Evolutionary conservation across 1,140 invertebrate species (phyloP).

Genomic region (Ooceraea biroi): DNA sequence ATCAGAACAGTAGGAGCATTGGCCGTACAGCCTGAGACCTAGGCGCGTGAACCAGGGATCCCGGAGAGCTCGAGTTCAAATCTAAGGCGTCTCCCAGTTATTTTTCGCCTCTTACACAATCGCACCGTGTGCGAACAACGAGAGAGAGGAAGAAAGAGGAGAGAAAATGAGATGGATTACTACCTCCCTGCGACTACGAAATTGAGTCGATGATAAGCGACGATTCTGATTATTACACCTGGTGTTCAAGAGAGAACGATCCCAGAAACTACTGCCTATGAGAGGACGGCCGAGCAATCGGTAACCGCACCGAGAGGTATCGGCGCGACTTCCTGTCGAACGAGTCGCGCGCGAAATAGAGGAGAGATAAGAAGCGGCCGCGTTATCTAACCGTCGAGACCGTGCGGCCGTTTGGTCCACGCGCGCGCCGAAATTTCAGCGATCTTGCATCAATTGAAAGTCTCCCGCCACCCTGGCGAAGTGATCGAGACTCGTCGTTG

Average conservation of each 20-base stretch:
- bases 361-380: not conserved
- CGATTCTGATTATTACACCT: conserved; percentile 12
- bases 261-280: not conserved
- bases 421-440: no score
- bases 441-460: not conserved
- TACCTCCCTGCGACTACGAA: not conserved
- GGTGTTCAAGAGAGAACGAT: conserved; percentile 9
- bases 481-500: not conserved
- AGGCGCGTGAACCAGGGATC: no score
- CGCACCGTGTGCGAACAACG: no score
- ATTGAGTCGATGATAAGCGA: not conserved
- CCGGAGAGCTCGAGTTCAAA: no score
- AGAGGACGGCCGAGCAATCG: not conserved
- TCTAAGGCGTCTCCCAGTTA: no score
- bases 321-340: conserved; percentile 33
- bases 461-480: not conserved
- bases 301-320: not conserved
- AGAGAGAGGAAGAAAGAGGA: no score
- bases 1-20: no score
- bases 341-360: not conserved
- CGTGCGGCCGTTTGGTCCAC: conserved; percentile 56
- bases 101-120: no score
- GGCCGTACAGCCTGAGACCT: no score
- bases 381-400: conserved; percentile 56
- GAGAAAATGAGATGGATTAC: conserved; percentile 5